Conservation (phyloP, 2,888 invertebrate species). For the Campoplex nolae region DNA sequence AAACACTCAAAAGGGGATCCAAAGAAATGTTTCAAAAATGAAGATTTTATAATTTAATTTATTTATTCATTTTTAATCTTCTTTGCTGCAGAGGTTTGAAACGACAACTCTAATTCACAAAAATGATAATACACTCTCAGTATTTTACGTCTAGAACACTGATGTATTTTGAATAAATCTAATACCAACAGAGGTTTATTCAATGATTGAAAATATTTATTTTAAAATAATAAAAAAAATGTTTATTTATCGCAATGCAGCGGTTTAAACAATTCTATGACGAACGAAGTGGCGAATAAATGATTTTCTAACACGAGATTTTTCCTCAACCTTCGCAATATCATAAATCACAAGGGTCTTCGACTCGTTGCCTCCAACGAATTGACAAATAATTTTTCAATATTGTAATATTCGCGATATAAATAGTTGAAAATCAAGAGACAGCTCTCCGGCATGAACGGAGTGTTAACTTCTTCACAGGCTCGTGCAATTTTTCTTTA, state of each 20-base stretch:
- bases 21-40: background rate
- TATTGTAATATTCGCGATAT: background rate
- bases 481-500: slow-evolving; percentile 41
- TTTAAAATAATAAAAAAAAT: background rate
- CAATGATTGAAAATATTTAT: background rate
- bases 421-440: slow-evolving; percentile 3
- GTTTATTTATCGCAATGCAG: background rate
- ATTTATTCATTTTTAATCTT: background rate
- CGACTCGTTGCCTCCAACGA: slow-evolving; percentile 71
- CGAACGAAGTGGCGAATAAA: background rate
- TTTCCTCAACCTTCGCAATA: background rate
- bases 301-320: background rate
- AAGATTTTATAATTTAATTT: background rate
- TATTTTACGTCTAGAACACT: background rate
- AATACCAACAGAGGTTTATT: background rate
- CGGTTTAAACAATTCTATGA: background rate
- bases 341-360: background rate
- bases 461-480: slow-evolving; percentile 41
- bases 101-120: background rate
- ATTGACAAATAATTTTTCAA: slow-evolving; percentile 68
- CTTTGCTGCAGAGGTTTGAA: background rate
- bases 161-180: background rate
- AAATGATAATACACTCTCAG: background rate
- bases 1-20: background rate
- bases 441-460: slow-evolving; percentile 30